Evolutionary conservation across 1,140 invertebrate genomes (phyloP), one percentile per base, ranked within the genome.

Genomic region (Aphelenchoides besseyi): DNA sequence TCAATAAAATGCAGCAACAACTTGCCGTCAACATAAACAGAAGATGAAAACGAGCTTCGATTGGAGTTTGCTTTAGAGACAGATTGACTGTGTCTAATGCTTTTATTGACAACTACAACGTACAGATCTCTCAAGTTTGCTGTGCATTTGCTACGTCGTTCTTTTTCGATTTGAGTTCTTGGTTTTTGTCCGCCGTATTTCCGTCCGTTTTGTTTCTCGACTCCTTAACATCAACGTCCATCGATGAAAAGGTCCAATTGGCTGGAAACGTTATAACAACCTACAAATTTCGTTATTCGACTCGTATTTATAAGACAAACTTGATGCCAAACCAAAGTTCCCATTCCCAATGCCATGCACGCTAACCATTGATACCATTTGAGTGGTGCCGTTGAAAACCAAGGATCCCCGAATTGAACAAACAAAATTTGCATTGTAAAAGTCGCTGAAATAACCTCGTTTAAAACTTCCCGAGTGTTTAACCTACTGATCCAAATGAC

Each of bases 371-470:
- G 95, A 79, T 96, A 93, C 79, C 95, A 82, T 71, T 90, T 89
- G 41, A 99, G 88, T 48, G 90, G 90, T 83, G 90, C 90, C 74
- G 95, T 97, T 80, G 91, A 92, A 88, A 99, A 98, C 79, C 94
- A 94, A 88, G 91, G 90, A 84, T 93, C 93, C 85, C 95, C 95
- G 87, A 92, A 95, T 87, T 98, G 92, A 82, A 98, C 91, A 82
- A 99, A 97, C 69, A 97, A 77, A 82, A 97, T 89, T 90, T 98
- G 96, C n/a, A n/a, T n/a, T n/a, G n/a, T n/a, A n/a, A n/a, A n/a
- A n/a, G n/a, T n/a, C n/a, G n/a, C n/a, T n/a, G n/a, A n/a, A n/a
- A n/a, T n/a, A n/a, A n/a, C n/a, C n/a, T n/a, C n/a, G n/a, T n/a
- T n/a, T n/a, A n/a, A n/a, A n/a, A n/a, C n/a, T n/a, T n/a, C n/a